Evolutionary conservation across 2,797 vertebrate genomes (phyloP).

Genomic region (Simalia tracyae): DNA sequence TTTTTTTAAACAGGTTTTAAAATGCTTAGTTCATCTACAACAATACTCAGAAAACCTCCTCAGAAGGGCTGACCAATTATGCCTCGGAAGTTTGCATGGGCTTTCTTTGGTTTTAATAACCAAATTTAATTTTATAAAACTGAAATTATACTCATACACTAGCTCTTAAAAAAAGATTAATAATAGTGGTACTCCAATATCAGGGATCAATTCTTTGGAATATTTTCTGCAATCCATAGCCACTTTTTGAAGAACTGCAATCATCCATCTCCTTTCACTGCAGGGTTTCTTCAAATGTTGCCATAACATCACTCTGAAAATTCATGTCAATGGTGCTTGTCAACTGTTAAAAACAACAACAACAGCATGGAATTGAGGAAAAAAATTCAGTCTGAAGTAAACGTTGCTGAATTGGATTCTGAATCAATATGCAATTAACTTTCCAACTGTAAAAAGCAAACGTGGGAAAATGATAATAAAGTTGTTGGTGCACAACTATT

Average conservation of each 20-base stretch:
- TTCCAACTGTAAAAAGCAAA: background rate
- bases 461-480: background rate
- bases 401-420: background rate
- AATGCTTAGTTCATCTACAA: background rate
- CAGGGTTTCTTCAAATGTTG: slow-evolving; percentile 88
- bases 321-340: slow-evolving; percentile 84
- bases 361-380: slow-evolving; percentile 16
- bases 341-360: slow-evolving; percentile 75
- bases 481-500: background rate
- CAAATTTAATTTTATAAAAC: slow-evolving; percentile 14
- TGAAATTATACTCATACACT: slow-evolving; percentile 19
- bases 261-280: slow-evolving; percentile 48
- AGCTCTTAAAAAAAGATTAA: slow-evolving; percentile 31
- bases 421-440: background rate
- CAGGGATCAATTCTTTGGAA: background rate
- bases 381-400: background rate
- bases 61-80: background rate
- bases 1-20: background rate
- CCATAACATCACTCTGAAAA: slow-evolving; percentile 88
- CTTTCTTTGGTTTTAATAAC: slow-evolving; percentile 18
- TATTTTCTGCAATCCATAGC: background rate
- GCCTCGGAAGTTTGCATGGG: background rate
- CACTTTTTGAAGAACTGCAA: background rate
- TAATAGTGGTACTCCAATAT: background rate
- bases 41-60: background rate